Base-by-base conservation (phyloP, 1,140 invertebrate genomes). In the Lasaia peninsularis region DNA sequence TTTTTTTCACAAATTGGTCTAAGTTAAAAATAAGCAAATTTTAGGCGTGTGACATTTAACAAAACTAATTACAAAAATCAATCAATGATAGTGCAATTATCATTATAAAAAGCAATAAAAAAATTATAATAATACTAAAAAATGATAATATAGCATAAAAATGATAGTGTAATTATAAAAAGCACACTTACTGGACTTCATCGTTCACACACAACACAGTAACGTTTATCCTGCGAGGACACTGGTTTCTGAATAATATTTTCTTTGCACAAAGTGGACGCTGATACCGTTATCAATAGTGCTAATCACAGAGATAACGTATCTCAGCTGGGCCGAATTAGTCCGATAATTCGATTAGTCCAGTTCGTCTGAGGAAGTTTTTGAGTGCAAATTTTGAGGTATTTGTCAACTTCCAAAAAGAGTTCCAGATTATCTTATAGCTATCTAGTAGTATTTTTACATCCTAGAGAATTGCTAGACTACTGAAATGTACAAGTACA, bases 141-240 rank as follows among this genome's bases (percentile, higher is more conserved):
- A n/a, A n/a, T n/a, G n/a, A n/a, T n/a, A n/a, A n/a, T n/a, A n/a
- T n/a, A n/a, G n/a, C n/a, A n/a, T n/a, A n/a, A n/a, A n/a, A n/a
- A n/a, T n/a, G n/a, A n/a, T n/a, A n/a, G 5, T 28, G 24, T 3
- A 14, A 37, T 11, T 34, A 24, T 5, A 31, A 52, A 8, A 5
- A 14, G 10, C 8, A 24, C 21, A 65, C 69, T 71, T 61, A 71
- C 69, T 68, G 9, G 65, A 71, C 35, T 53, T 60, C 65, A 68
- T 70, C 12, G 50, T 61, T n/a, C 9, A n/a, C 14, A 40, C 37
- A 10, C 14, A 28, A 28, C 37, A 40, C 8, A 16, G 9, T 18
- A 16, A 40, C 37, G 37, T 40, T 2, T 40, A 40, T 40, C 37
- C 37, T 40, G 16, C 7, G 16, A 40, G 37, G 37, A 54, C 40